phyloP scores from a whole-genome alignment of 2,113 vertebrate species.

The Smithornis capensis region DNA sequence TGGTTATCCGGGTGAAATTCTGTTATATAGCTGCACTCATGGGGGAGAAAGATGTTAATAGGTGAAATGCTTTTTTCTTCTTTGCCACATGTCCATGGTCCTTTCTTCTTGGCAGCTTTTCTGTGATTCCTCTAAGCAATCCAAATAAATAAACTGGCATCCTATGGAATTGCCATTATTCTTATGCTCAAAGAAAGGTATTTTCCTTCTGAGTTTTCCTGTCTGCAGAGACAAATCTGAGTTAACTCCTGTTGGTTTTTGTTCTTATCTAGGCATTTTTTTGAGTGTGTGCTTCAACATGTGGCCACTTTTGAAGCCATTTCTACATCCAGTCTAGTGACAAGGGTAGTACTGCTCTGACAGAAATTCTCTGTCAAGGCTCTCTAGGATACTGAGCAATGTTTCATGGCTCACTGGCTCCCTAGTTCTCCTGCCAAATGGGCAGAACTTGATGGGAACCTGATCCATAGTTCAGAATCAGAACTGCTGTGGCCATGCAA shows the following conservation, averaged over 20 bases:
- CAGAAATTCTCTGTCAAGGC: not conserved
- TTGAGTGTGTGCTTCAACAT: not conserved
- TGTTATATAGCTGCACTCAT: not conserved
- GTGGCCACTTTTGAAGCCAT: not conserved
- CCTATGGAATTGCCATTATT: not conserved
- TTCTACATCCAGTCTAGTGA: not conserved
- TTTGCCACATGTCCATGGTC: not conserved
- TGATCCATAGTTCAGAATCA: not conserved
- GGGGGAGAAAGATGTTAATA: not conserved
- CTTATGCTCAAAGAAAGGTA: not conserved
- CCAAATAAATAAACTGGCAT: not conserved
- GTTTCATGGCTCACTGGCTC: not conserved
- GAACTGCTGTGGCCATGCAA: not conserved
- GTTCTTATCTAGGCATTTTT: not conserved
- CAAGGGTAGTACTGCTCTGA: not conserved
- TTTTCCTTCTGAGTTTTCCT: not conserved
- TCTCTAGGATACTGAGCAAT: not conserved
- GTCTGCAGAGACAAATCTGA: not conserved
- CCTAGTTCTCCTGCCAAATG: not conserved
- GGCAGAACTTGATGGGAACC: accelerated
- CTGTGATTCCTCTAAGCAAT: not conserved
- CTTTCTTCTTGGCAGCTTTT: not conserved
- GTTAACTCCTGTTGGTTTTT: not conserved
- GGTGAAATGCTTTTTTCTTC: not conserved
- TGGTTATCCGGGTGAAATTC: not conserved